Percentiles rank a stretch among this genome's conserved stretches.
phyloP scores from a whole-genome alignment of 2,113 vertebrate species.

The Accipiter virgatus region DNA sequence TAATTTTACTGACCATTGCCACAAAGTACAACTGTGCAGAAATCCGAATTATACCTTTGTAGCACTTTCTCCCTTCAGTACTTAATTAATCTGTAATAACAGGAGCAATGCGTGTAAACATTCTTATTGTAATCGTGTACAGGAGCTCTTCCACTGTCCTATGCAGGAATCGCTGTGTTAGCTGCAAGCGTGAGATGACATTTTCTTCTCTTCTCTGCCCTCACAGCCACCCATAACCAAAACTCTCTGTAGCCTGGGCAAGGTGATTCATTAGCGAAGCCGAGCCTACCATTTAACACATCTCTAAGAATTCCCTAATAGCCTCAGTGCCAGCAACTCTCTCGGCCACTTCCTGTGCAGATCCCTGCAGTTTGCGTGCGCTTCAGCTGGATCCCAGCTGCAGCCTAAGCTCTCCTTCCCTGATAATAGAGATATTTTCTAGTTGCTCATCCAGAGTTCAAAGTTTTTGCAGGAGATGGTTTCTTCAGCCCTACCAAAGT shows the following conservation, averaged over 20 bases:
- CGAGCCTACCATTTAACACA: conserved; percentile 9
- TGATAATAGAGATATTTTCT: conserved; percentile 29
- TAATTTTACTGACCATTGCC: neutral
- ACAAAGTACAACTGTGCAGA: neutral
- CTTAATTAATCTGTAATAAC: neutral
- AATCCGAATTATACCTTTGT: neutral
- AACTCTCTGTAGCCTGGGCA: neutral
- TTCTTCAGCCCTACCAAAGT: conserved; percentile 51
- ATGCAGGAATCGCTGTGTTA: neutral
- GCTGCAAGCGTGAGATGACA: neutral
- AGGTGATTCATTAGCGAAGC: conserved; percentile 13
- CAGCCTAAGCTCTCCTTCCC: neutral
- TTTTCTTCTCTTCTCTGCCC: neutral
- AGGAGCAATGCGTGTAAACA: neutral
- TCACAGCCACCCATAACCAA: neutral
- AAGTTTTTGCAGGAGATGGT: conserved; percentile 55
- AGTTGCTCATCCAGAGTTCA: conserved; percentile 56
- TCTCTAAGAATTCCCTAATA: conserved; percentile 44
- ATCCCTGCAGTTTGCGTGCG: neutral
- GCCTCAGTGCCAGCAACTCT: neutral
- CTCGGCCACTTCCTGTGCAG: conserved; percentile 38
- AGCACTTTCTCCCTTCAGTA: neutral
- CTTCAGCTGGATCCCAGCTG: conserved; percentile 39
- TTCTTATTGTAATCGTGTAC: neutral
- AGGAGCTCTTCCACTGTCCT: neutral